These are phyloP conservation scores for Babyrousa celebensis DNA, from an alignment of 2,797 vertebrate genomes.

Conservation along the genomic window DNA sequence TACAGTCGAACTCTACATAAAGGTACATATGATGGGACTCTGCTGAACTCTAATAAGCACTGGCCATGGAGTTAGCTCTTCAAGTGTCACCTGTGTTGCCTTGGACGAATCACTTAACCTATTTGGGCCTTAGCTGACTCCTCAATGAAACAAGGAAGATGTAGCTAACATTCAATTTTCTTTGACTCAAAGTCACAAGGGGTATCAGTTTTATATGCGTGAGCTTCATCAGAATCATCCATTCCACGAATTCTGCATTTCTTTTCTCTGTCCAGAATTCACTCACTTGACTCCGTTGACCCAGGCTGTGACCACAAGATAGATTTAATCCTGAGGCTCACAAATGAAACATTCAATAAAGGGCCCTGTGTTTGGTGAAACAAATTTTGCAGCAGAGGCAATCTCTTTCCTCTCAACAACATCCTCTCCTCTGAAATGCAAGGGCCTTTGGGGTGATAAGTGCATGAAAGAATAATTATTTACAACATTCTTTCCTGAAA, in stretches of 20 bases:
- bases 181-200: slow-evolving; percentile 40
- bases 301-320: not conserved
- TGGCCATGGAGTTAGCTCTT: not conserved
- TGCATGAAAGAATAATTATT: slow-evolving; percentile 64
- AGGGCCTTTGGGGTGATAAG: slow-evolving; percentile 38
- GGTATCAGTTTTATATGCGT: slow-evolving; percentile 41
- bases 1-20: slow-evolving; percentile 51
- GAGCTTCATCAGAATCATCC: slow-evolving; percentile 66
- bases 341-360: slow-evolving; percentile 45
- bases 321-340: slow-evolving; percentile 46
- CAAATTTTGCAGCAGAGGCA: slow-evolving; percentile 49
- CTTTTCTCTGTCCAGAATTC: slow-evolving; percentile 58
- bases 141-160: slow-evolving; percentile 31
- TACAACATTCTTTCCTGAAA: slow-evolving; percentile 49
- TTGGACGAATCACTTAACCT: slow-evolving; percentile 24
- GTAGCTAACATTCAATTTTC: slow-evolving; percentile 63
- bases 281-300: slow-evolving; percentile 46
- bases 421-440: slow-evolving; percentile 52
- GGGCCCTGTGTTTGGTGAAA: slow-evolving; percentile 9
- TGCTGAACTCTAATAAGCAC: slow-evolving; percentile 17
- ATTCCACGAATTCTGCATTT: slow-evolving; percentile 37
- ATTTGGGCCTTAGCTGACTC: not conserved
- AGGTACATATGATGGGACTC: not conserved
- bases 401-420: slow-evolving; percentile 6
- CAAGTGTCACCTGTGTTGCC: not conserved